Base-by-base conservation (phyloP, 2,797 vertebrate species). In the Chelidonichthys spinosus region DNA sequence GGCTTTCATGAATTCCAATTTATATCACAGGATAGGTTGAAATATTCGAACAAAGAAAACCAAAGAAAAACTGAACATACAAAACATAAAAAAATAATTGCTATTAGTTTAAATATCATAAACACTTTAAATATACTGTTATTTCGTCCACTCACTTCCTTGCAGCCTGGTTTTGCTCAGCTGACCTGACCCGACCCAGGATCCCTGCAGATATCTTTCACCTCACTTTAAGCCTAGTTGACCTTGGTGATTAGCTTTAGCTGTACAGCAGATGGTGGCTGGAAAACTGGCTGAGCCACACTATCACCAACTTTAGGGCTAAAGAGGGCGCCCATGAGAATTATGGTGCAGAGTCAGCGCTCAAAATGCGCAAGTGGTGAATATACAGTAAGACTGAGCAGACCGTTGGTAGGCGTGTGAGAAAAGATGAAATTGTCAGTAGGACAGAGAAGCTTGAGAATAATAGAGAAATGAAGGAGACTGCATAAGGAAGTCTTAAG, bases 241-340 rank as follows among this genome's bases (percentile, higher is more conserved):
- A 90, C 85, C 89, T 87, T 83, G 71, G 76, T 87, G 87, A 90
- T 91, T 89, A 85, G 83, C 78, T 88, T 25, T 64, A 79, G 89
- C 86, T 78, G 81, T 61, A 85, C 40, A 70, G 76, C 83, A 89
- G 87, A 87, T 84, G 84, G 85, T 76, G 67, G 68, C 71, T 68
- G 72, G 80, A 81, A 88, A 85, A 79, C 84, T 69, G 85, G 79
- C 82, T 63, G 82, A 72, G 76, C 74, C 78, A 81, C 82, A 44
- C 69, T 70, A 78, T 90, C 83, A 76, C 89, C 85, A 89, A 80
- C 75, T 79, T 87, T 72, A 79, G 80, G 84, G 79, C 80, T 84
- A 74, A 84, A 78, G 66, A 74, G 64, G 68, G 76, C 78, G 53
- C 84, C 76, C 65, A 40, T 37, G 76, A 84, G 70, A 85, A 86